Conservation (phyloP, 2,113 vertebrate genomes). For the Melanerpes aurifrons region DNA sequence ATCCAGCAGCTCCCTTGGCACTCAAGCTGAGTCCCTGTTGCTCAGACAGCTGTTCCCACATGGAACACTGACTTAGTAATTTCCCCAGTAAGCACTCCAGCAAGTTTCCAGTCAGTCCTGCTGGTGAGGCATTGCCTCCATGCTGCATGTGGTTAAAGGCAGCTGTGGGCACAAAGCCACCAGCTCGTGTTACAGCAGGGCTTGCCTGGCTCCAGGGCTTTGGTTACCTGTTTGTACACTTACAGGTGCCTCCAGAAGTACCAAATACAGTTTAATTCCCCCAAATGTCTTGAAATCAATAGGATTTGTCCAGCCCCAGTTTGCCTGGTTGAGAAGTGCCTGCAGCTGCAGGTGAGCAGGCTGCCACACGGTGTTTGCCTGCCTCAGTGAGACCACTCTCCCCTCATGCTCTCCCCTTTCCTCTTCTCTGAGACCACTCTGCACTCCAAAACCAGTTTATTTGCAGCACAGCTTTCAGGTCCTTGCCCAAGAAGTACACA, state of each 20-base stretch:
- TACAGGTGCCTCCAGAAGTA: neutral
- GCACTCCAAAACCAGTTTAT: neutral
- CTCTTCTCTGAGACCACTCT: neutral
- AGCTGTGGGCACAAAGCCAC: neutral
- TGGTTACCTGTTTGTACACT: neutral
- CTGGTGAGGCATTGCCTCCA: neutral
- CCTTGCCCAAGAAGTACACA: neutral
- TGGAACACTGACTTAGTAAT: accelerated
- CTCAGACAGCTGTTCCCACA: neutral
- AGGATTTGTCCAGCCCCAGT: neutral
- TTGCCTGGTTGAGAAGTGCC: neutral
- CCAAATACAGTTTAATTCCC: neutral
- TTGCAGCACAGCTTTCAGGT: neutral
- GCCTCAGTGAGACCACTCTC: neutral
- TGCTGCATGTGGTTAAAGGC: accelerated
- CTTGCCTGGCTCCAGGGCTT: neutral
- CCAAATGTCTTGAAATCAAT: neutral
- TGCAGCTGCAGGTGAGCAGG: neutral
- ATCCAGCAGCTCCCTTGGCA: neutral
- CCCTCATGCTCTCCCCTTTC: neutral
- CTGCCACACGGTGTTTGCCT: neutral
- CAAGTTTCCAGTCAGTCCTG: neutral
- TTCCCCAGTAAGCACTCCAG: neutral
- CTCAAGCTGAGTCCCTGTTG: neutral
- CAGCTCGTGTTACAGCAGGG: neutral